A percentile compares a stretch with the other conserved stretches of the same genome.
phyloP scores from a whole-genome alignment of 2,888 invertebrate species.

The Beris morrisii region DNA sequence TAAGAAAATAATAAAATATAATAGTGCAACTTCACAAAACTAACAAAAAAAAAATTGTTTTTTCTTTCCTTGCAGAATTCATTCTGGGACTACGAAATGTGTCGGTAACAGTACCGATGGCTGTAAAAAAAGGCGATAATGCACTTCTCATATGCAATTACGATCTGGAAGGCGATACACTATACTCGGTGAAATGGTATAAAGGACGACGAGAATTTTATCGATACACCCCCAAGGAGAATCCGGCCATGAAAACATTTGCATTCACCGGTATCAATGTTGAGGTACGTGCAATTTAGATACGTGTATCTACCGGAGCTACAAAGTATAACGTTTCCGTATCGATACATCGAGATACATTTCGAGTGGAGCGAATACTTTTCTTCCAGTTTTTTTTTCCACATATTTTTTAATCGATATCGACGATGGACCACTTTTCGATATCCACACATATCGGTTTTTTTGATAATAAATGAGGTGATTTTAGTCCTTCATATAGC shows the following conservation, averaged over 20 bases:
- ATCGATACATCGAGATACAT: too few relatives aligned
- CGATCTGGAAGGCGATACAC: slow-evolving; percentile 73
- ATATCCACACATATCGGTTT: too few relatives aligned
- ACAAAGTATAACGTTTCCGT: too few relatives aligned
- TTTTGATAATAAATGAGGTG: too few relatives aligned
- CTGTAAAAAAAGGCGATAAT: slow-evolving; percentile 65
- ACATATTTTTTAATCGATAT: too few relatives aligned
- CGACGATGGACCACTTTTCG: too few relatives aligned
- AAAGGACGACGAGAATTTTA: slow-evolving; percentile 80
- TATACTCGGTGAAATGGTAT: slow-evolving; percentile 88
- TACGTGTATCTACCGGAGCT: background rate
- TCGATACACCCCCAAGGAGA: slow-evolving; percentile 74
- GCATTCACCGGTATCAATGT: slow-evolving; percentile 71
- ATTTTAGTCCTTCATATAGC: too few relatives aligned
- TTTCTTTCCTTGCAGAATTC: slow-evolving; percentile 34
- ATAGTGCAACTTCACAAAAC: background rate
- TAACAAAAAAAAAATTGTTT: slow-evolving; percentile 2
- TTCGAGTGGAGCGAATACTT: too few relatives aligned
- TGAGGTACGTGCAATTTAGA: slow-evolving; percentile 66
- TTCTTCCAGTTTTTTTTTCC: too few relatives aligned
- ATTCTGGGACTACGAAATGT: slow-evolving; percentile 61
- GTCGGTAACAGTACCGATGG: slow-evolving; percentile 66
- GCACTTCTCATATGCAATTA: slow-evolving; percentile 71
- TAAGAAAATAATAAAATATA: too few relatives aligned
- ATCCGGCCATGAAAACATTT: slow-evolving; percentile 72